These are phyloP conservation scores for Mythimna vitellina DNA, from an alignment of 2,888 invertebrate genomes.

Conservation along the genomic window DNA sequence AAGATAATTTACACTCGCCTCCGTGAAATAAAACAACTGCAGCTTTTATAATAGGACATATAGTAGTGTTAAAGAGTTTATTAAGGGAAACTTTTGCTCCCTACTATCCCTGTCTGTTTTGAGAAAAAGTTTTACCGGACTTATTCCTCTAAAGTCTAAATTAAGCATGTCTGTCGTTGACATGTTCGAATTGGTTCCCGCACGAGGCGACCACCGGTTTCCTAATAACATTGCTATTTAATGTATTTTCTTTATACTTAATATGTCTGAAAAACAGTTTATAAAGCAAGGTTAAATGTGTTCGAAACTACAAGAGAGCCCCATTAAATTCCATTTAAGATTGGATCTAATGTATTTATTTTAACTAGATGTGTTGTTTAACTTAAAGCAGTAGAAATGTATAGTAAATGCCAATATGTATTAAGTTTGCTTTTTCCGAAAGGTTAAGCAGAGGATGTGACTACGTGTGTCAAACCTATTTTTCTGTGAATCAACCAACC, in stretches of 20 bases:
- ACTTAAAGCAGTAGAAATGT: too few species aligned
- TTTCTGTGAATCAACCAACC: not conserved
- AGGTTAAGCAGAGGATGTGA: not conserved
- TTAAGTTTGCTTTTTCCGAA: too few species aligned
- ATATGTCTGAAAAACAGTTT: not conserved
- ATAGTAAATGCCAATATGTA: too few species aligned
- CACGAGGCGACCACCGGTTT: not conserved
- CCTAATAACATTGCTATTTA: not conserved
- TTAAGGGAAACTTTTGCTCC: not conserved
- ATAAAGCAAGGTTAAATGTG: not conserved
- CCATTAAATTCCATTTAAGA: not conserved
- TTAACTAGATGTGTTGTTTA: too few species aligned
- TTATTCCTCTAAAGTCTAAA: slow-evolving; percentile 20
- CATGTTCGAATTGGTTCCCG: slow-evolving; percentile 24
- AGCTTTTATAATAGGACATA: too few species aligned
- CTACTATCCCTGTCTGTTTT: not conserved
- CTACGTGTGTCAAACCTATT: not conserved
- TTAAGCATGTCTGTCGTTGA: slow-evolving; percentile 23
- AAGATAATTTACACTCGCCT: too few species aligned
- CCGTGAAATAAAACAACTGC: too few species aligned
- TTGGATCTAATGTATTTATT: too few species aligned
- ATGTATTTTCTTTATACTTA: not conserved
- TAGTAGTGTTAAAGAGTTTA: not conserved
- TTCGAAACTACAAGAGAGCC: not conserved
- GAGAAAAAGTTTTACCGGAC: not conserved